Evolutionary conservation across 1,140 invertebrate genomes (phyloP).

Genomic region (Theocolax elegans): DNA sequence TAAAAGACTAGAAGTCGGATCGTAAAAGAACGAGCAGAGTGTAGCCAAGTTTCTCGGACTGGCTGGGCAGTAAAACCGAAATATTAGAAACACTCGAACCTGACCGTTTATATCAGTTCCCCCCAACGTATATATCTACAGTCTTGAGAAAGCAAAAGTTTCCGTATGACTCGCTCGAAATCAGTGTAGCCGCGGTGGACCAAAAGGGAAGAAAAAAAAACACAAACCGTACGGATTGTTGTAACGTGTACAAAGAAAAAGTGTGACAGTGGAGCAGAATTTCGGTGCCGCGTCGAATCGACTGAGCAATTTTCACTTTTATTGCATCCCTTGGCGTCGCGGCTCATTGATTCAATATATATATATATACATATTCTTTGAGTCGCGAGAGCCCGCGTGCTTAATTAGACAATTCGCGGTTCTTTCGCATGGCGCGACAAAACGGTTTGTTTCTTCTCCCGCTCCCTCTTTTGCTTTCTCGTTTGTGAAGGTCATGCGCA

Average conservation of each 20-base stretch:
- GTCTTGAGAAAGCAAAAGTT: not conserved
- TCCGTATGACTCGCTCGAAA: not conserved
- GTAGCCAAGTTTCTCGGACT: too few relatives aligned
- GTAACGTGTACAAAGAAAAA: not conserved
- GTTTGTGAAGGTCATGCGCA: slow-evolving; percentile 1
- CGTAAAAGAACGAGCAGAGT: too few relatives aligned
- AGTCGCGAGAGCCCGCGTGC: too few relatives aligned
- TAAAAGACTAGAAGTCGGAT: too few relatives aligned
- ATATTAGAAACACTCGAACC: too few relatives aligned
- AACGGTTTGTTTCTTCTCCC: too few relatives aligned
- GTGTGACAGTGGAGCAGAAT: slow-evolving; percentile 7
- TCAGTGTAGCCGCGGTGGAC: not conserved
- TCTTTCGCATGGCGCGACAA: too few relatives aligned
- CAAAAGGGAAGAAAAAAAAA: not conserved
- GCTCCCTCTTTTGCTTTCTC: not conserved
- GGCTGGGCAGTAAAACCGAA: too few relatives aligned
- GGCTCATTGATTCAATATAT: not conserved
- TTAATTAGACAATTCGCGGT: too few relatives aligned
- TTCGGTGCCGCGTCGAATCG: slow-evolving; percentile 6
- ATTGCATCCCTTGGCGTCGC: slow-evolving; percentile 4
- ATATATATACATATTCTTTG: too few relatives aligned
- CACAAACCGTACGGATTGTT: not conserved
- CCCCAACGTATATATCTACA: too few relatives aligned
- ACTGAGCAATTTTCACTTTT: slow-evolving; percentile 17
- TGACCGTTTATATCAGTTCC: too few relatives aligned